Base-by-base conservation (phyloP, 2,113 vertebrate genomes). In the Odocoileus hemionus region DNA sequence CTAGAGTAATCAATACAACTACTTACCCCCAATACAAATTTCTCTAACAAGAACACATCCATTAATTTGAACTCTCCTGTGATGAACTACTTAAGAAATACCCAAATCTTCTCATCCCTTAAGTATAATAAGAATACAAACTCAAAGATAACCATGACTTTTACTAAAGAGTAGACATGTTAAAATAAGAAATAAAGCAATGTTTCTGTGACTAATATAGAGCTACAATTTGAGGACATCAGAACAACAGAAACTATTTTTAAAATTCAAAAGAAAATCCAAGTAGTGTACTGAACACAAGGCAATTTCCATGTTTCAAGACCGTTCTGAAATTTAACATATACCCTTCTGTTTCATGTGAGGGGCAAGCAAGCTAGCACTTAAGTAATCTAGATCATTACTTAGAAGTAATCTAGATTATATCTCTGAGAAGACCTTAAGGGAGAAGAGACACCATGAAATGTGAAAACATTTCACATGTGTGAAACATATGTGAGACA, bases 281-380 rank as follows among this genome's bases (percentile, higher is more conserved):
- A 93, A 91, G 47, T 83, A 93, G 85, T 85, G 17, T 74, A 2
- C 33, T 93, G 7, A 84, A 23, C 6, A 94, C 33, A 88, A 70
- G 43, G 39, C 30, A 78, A 92, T 43, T 96, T 33, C 12, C 83
- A 30, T 83, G 15, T 83, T 92, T 88, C 23, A 89, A 45, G 21
- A 94, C 79, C 14, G 26, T 94, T 55, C 58, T 83, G 60, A 95
- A 76, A 93, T 88, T 74, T 86, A 94, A 26, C 39, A 93, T n/a
- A 45, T 3, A 90, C 2, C 10, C 28, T 57, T 92, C 21, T 76
- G 45, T 16, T 93, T 80, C n/a, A 30, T 28, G 11, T 85, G 4
- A 85, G 25, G 33, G 85, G 36, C 9, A 78, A 96, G 45, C n/a
- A 94, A 83, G 25, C 43, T 92, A 82, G 17, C 10, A 60, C 5